Evolutionary conservation across 2,797 vertebrate genomes (phyloP).

Genomic region (Alauda arvensis): DNA sequence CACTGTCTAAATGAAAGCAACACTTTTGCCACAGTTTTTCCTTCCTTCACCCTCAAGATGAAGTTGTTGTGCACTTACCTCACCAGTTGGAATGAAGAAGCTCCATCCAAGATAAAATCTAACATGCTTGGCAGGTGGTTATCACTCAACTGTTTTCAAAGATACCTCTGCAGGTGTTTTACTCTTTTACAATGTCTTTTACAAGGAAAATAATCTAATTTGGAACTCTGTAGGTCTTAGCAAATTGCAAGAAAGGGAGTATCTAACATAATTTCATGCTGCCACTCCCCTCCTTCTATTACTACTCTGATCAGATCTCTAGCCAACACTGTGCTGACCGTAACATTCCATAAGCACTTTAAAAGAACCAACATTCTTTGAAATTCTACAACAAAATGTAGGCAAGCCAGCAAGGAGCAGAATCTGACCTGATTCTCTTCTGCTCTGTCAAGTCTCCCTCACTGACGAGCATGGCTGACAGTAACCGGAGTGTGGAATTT

Average conservation of each 20-base stretch:
- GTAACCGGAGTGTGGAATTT: conserved; percentile 93
- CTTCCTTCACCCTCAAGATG: not conserved
- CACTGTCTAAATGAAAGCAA: not conserved
- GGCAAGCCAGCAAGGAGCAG: not conserved
- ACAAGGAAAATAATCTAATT: not conserved
- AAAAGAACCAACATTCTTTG: not conserved
- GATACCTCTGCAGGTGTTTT: not conserved
- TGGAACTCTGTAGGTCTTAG: not conserved
- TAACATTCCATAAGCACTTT: not conserved
- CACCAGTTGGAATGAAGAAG: not conserved
- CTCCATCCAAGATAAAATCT: not conserved
- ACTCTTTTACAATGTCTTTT: not conserved
- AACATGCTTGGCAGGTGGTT: not conserved
- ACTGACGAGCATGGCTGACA: conserved; percentile 97
- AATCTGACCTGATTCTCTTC: conserved; percentile 92
- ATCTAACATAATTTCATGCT: not conserved
- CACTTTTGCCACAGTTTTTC: not conserved
- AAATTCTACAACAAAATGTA: not conserved
- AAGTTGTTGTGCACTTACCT: not conserved
- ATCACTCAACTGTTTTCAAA: not conserved
- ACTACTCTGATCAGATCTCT: not conserved
- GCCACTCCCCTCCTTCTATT: not conserved
- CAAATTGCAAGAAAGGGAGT: not conserved
- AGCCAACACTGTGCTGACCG: not conserved
- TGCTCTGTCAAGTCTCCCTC: conserved; percentile 98